Evolutionary conservation across 2,113 vertebrate species (phyloP).

Genomic region (Aptenodytes forsteri): DNA sequence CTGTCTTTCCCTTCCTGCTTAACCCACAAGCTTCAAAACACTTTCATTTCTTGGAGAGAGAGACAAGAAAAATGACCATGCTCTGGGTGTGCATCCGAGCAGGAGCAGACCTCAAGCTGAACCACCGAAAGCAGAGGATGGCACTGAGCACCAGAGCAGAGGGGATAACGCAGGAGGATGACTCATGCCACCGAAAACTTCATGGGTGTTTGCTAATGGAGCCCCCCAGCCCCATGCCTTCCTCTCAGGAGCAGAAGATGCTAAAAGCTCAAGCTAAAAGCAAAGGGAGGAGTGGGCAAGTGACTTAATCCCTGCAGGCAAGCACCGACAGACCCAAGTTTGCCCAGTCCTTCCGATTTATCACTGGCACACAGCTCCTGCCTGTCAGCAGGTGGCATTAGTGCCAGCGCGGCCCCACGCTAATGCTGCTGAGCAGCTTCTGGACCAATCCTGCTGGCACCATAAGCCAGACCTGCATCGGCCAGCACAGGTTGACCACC

Average conservation of each 20-base stretch:
- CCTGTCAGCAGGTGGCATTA: not conserved
- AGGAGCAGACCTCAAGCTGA: not conserved
- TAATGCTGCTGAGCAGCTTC: not conserved
- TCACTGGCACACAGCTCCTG: not conserved
- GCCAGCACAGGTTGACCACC: not conserved
- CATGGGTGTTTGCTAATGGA: not conserved
- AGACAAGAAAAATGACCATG: not conserved
- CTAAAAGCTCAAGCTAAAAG: not conserved
- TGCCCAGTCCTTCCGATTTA: not conserved
- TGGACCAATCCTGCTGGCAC: not conserved
- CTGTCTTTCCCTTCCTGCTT: not conserved
- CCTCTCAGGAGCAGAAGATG: not conserved
- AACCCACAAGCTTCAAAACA: not conserved
- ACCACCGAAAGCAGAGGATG: not conserved
- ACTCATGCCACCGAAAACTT: not conserved
- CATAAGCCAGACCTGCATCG: accelerated
- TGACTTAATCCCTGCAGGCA: not conserved
- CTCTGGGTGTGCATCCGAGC: not conserved
- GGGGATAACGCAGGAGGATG: not conserved
- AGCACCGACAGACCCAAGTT: not conserved
- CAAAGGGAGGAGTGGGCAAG: not conserved
- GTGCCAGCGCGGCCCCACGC: not conserved
- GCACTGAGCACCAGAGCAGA: not conserved
- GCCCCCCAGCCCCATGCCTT: accelerated
- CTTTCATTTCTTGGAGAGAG: not conserved